Evolutionary conservation across 1,140 invertebrate genomes (phyloP).

Genomic region (Callitettix versicolor): DNA sequence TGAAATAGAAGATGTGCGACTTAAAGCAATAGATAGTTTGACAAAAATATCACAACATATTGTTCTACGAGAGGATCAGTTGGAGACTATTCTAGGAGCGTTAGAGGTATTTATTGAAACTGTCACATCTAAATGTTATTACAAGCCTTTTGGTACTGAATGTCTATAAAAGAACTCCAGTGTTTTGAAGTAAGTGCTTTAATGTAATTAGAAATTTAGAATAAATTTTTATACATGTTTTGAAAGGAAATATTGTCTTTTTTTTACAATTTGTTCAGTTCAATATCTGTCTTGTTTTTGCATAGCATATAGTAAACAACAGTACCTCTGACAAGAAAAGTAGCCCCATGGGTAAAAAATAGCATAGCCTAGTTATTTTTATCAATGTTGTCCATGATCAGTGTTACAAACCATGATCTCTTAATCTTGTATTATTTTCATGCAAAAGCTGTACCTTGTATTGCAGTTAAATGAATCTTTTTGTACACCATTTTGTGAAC

Average conservation of each 20-base stretch:
- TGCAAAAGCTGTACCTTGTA: too few relatives aligned
- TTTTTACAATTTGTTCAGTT: too few relatives aligned
- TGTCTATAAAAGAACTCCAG: constrained; percentile 4
- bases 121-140: background rate
- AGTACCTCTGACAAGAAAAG: background rate
- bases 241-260: too few relatives aligned
- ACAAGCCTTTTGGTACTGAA: background rate
- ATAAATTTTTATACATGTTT: background rate
- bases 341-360: too few relatives aligned
- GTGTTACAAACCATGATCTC: too few relatives aligned
- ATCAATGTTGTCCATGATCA: too few relatives aligned
- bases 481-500: too few relatives aligned
- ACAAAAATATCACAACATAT: constrained; percentile 81
- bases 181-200: background rate
- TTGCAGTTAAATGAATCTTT: too few relatives aligned
- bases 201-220: background rate
- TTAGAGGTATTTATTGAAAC: constrained; percentile 51
- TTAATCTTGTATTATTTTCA: too few relatives aligned
- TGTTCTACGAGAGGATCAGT: constrained; percentile 82
- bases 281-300: background rate
- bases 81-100: constrained; percentile 89
- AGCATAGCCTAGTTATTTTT: too few relatives aligned
- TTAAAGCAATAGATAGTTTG: constrained; percentile 88
- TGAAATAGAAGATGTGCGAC: constrained; percentile 93
- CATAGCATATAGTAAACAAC: background rate